Percentiles rank a stretch among this genome's conserved stretches.
Evolutionary conservation across 1,140 invertebrate genomes (phyloP).

Genomic region (Caerostris darwini): DNA sequence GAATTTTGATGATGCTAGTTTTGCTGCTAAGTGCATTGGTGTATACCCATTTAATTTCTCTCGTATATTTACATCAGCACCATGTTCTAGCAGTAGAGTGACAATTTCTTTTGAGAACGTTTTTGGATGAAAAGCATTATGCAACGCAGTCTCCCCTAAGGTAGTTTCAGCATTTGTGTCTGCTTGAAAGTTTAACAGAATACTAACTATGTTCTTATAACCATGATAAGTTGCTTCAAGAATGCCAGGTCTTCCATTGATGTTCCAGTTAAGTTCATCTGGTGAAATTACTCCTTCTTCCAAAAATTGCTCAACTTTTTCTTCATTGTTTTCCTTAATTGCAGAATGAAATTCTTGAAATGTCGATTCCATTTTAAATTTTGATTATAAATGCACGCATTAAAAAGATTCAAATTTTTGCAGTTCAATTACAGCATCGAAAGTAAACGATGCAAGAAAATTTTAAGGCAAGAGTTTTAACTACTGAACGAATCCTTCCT

Average conservation of each 20-base stretch:
- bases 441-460: no score
- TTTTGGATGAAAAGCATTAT: conserved; percentile 63
- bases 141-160: conserved; percentile 72
- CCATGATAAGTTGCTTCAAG: conserved; percentile 67
- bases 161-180: conserved; percentile 86
- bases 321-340: conserved; percentile 15
- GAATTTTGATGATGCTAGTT: conserved; percentile 10
- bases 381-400: background rate
- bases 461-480: no score
- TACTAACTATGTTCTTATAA: conserved; percentile 50
- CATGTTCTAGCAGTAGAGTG: conserved; percentile 39
- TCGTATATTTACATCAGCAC: conserved; percentile 60
- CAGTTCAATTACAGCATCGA: background rate
- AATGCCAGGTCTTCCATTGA: conserved; percentile 65
- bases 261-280: conserved; percentile 63
- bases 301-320: conserved; percentile 61
- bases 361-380: conserved; percentile 47
- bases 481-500: no score
- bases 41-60: conserved; percentile 74
- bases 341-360: conserved; percentile 54
- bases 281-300: conserved; percentile 43
- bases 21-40: conserved; percentile 65
- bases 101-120: conserved; percentile 59
- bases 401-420: background rate
- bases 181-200: conserved; percentile 91